These are phyloP conservation scores for Achatina immaculata DNA, from an alignment of 1,140 invertebrate genomes.

Conservation along the genomic window DNA sequence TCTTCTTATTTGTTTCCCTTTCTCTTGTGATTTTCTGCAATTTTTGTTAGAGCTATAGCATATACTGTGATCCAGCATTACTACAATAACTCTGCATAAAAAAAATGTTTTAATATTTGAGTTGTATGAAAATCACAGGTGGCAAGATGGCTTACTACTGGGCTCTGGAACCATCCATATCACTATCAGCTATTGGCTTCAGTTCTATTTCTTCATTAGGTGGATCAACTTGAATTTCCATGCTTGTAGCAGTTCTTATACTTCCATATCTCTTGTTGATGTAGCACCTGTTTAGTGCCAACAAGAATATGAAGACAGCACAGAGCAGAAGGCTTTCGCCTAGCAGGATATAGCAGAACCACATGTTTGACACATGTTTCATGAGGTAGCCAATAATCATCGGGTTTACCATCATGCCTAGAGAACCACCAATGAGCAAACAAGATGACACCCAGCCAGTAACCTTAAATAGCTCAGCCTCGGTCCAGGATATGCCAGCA, in stretches of 20 bases:
- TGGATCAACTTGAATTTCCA: conserved; percentile 18
- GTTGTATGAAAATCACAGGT: neutral
- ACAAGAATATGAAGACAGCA: conserved; percentile 38
- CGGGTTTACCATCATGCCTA: conserved; percentile 46
- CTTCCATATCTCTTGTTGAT: conserved; percentile 26
- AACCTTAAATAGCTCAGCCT: conserved; percentile 46
- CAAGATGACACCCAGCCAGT: conserved; percentile 50
- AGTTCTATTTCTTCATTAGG: neutral
- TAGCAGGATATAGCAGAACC: conserved; percentile 51
- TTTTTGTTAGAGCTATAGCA: neutral
- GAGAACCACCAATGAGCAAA: conserved; percentile 47
- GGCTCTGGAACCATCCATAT: too few relatives aligned
- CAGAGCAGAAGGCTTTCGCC: conserved; percentile 38
- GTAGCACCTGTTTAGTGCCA: conserved; percentile 4
- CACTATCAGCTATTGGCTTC: neutral
- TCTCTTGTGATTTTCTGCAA: neutral
- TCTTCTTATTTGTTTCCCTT: too few relatives aligned
- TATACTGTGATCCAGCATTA: neutral
- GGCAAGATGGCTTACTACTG: neutral
- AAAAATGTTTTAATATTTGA: neutral
- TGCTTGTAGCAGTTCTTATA: neutral
- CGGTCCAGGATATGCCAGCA: conserved; percentile 48
- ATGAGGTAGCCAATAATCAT: conserved; percentile 50
- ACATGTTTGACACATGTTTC: conserved; percentile 49
- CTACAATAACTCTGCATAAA: neutral